These are phyloP conservation scores for Brachyalestes nurse DNA, from an alignment of 2,797 vertebrate species.

Conservation along the genomic window DNA sequence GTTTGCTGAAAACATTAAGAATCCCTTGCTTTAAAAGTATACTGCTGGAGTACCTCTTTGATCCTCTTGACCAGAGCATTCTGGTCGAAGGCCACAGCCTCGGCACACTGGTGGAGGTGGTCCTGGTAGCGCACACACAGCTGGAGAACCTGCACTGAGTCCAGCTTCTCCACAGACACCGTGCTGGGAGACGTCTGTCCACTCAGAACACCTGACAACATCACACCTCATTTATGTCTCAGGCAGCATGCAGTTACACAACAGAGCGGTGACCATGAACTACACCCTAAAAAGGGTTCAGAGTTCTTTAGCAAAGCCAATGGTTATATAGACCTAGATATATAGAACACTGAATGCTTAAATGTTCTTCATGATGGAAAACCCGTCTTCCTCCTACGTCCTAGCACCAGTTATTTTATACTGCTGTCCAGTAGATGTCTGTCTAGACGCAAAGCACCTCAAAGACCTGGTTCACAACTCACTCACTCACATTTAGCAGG, in stretches of 20 bases:
- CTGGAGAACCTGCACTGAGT: conserved; percentile 91
- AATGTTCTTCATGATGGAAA: too few species aligned
- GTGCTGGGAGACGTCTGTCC: conserved; percentile 92
- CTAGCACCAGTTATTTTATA: too few species aligned
- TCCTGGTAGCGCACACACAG: conserved; percentile 94
- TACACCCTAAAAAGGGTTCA: background rate
- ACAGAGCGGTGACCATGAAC: background rate
- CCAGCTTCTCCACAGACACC: conserved; percentile 89
- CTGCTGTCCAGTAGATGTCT: too few species aligned
- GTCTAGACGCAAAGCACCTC: too few species aligned
- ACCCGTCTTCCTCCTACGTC: too few species aligned
- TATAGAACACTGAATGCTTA: too few species aligned
- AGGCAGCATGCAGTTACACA: background rate
- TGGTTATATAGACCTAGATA: too few species aligned
- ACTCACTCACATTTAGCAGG: too few species aligned
- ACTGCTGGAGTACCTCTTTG: conserved; percentile 58
- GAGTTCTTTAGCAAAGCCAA: too few species aligned
- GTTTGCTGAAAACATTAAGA: background rate
- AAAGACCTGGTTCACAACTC: too few species aligned
- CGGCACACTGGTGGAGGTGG: conserved; percentile 95
- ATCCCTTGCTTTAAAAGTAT: background rate
- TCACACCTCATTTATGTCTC: background rate
- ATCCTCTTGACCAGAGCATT: conserved; percentile 83
- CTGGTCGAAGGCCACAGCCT: conserved; percentile 97
- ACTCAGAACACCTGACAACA: conserved; percentile 86